Base-by-base conservation (phyloP, 2,888 invertebrate species). In the Andricus quercusramuli region DNA sequence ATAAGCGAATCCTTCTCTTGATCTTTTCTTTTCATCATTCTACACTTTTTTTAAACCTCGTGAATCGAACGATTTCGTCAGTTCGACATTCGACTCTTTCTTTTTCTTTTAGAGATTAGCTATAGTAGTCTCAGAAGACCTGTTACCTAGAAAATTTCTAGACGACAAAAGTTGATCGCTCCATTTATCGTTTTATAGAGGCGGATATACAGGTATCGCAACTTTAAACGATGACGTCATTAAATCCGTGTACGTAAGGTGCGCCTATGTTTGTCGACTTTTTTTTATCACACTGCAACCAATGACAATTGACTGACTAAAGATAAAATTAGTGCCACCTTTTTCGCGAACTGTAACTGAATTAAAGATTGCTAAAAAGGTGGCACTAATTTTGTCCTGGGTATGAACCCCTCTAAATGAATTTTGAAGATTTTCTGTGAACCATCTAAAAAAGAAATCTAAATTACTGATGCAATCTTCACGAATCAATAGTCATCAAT, bases 241-340 rank as follows among this genome's bases (percentile, higher is more conserved):
- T 79, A 70, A 51, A 79, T 41, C 59, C 79, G 74, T 74, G 79
- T 77, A 64, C 77, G 66, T 51, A 79, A 79, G 79, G 79, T 79
- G 79, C 64, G 79, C 79, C 77, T 29, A 65, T 64, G 66, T 76
- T 76, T 79, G 77, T 25, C 65, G 32, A 77, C 47, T 79, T 79
- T 79, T 79, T 79, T 79, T 79, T 77, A 56, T 77, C 77, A 65
- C 64, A 47, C 32, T 74, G 74, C 56, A 74, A 56, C 70, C 70
- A 74, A 74, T 74, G 74, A 74, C 51, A 74, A 67, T 67, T 67
- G 67, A 67, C 67, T 68, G 44, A 44, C 25, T 70, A 32, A 20
- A 74, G 68, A 68, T 68, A 68, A 68, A 51, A n/a, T 59, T 59
- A n/a, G 22, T 59, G 59, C n/a, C 59, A 59, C 13, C 13, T 59